phyloP scores from a whole-genome alignment of 2,888 invertebrate species.

The Caenorhabditis sp. region DNA sequence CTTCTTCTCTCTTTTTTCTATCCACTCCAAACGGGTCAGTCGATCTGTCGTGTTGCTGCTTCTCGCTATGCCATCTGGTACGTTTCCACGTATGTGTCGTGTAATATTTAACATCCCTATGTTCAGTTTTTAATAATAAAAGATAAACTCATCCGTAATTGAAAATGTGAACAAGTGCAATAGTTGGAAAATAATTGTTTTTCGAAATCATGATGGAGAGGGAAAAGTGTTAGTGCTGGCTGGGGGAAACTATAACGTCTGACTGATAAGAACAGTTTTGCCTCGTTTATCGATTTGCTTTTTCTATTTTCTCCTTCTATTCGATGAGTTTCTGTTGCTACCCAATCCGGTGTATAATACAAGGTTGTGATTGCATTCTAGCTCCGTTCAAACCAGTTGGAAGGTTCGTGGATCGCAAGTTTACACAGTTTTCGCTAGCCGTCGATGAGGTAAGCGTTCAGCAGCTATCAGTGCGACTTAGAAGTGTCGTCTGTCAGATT shows the following conservation, averaged over 20 bases:
- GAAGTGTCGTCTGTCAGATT: constrained; percentile 41
- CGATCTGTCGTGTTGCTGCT: constrained; percentile 39
- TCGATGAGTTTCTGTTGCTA: constrained; percentile 11
- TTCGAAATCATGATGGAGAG: constrained; percentile 13
- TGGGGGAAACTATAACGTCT: background rate
- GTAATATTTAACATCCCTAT: background rate
- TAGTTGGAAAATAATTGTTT: constrained; percentile 12
- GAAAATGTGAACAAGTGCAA: constrained; percentile 13
- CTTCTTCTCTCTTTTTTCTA: constrained; percentile 16
- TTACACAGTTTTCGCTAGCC: constrained; percentile 27
- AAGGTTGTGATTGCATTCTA: constrained; percentile 33
- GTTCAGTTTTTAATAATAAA: too few species aligned
- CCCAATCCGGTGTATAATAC: background rate
- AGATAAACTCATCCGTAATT: too few species aligned
- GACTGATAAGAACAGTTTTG: constrained; percentile 48
- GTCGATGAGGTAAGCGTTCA: constrained; percentile 41
- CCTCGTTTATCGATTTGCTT: constrained; percentile 23
- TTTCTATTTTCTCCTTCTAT: constrained; percentile 2
- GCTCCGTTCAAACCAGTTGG: constrained; percentile 25
- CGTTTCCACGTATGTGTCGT: constrained; percentile 32
- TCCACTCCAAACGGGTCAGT: constrained; percentile 43
- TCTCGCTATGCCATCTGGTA: constrained; percentile 48
- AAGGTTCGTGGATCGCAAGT: constrained; percentile 27
- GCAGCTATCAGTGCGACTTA: background rate
- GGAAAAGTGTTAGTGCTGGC: constrained; percentile 11